phyloP scores from a whole-genome alignment of 2,888 invertebrate species.

The Serrognathus titanus region DNA sequence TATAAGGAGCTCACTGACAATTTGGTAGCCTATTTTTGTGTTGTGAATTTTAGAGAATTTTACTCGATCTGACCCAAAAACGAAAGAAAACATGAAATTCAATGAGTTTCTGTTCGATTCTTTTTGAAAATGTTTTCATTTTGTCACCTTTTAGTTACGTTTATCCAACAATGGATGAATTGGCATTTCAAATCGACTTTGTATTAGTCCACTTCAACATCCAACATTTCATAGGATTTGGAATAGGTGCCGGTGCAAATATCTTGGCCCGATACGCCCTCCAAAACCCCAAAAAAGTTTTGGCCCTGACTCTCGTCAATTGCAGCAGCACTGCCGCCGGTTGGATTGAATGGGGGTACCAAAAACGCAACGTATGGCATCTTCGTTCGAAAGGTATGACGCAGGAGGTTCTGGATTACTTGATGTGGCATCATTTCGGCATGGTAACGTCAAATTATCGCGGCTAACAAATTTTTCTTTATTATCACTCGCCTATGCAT shows the following conservation, averaged over 20 bases:
- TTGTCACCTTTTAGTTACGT: constrained; percentile 67
- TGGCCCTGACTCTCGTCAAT: constrained; percentile 90
- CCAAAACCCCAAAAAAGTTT: constrained; percentile 80
- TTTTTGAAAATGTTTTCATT: too few species aligned
- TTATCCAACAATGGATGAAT: constrained; percentile 95
- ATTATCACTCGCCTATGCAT: constrained; percentile 28
- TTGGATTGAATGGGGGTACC: constrained; percentile 99
- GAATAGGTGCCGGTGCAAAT: constrained; percentile 96
- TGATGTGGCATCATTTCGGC: constrained; percentile 99
- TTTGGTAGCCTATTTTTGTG: too few species aligned
- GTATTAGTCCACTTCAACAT: constrained; percentile 88
- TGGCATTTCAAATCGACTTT: constrained; percentile 85
- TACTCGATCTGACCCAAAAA: too few species aligned
- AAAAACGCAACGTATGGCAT: constrained; percentile 87
- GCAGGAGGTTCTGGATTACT: constrained; percentile 86
- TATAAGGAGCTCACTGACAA: too few species aligned
- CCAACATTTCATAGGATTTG: constrained; percentile 91
- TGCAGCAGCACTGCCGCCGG: constrained; percentile 88
- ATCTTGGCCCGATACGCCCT: constrained; percentile 89
- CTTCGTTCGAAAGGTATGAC: constrained; percentile 86
- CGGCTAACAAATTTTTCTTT: background rate
- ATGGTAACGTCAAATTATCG: constrained; percentile 54
- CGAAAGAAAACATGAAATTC: too few species aligned
- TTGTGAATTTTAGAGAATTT: too few species aligned
- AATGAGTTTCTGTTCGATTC: too few species aligned